Percentiles rank a stretch among this genome's conserved stretches.
Conservation (phyloP, 2,888 invertebrate species). For the Prosopocoilus inquinatus region DNA sequence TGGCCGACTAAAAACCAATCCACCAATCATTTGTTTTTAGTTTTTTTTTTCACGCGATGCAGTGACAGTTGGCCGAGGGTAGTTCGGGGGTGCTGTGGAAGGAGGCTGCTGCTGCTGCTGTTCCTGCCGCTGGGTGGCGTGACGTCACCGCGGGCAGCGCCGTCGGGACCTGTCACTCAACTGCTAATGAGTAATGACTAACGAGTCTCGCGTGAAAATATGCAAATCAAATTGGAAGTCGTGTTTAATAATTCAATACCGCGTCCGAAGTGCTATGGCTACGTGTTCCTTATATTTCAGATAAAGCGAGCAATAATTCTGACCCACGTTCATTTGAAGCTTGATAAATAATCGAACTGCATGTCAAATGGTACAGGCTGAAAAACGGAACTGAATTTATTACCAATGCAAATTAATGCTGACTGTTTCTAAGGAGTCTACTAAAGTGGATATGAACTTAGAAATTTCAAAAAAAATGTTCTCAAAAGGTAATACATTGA, state of each 20-base stretch:
- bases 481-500: no score
- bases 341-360: no score
- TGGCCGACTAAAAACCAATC: slow-evolving; percentile 48
- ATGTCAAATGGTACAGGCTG: no score
- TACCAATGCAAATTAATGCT: no score
- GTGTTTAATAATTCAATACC: slow-evolving; percentile 47
- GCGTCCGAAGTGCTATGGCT: background rate
- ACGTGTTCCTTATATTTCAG: no score
- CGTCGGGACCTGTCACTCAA: slow-evolving; percentile 46
- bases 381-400: no score
- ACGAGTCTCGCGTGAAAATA: slow-evolving; percentile 53
- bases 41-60: slow-evolving; percentile 42
- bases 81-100: slow-evolving; percentile 33
- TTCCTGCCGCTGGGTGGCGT: slow-evolving; percentile 20
- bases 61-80: slow-evolving; percentile 47
- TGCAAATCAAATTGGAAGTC: slow-evolving; percentile 53
- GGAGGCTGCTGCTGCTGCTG: slow-evolving; percentile 21
- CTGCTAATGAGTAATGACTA: slow-evolving; percentile 53
- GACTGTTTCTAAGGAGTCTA: no score
- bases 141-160: slow-evolving; percentile 37
- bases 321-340: no score
- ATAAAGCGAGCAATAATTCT: no score
- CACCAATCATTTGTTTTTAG: slow-evolving; percentile 50
- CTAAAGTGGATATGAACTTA: no score
- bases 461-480: no score